Evolutionary conservation across 2,888 invertebrate species (phyloP).

Genomic region (Druceiella hillmani): DNA sequence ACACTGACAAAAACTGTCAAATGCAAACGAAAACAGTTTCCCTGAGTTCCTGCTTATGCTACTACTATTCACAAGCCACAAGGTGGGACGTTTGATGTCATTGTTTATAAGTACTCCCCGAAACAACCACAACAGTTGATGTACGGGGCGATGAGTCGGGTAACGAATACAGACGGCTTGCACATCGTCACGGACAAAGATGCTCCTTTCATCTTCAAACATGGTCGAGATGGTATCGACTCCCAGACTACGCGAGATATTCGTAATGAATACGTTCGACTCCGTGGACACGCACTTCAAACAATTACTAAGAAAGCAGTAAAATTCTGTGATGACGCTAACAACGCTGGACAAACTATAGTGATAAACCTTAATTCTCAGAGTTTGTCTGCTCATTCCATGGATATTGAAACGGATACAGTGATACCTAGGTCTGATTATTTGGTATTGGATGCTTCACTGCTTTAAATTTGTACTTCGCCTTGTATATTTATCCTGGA

Average conservation of each 20-base stretch:
- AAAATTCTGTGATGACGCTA: slow-evolving; percentile 20
- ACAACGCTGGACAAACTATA: slow-evolving; percentile 18
- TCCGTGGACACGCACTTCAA: slow-evolving; percentile 20
- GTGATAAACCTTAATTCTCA: slow-evolving; percentile 18
- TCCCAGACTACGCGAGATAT: slow-evolving; percentile 22
- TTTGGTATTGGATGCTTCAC: slow-evolving; percentile 23
- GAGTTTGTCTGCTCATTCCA: no score
- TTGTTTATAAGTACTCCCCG: slow-evolving; percentile 21
- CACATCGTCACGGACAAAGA: slow-evolving; percentile 15
- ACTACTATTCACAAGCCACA: slow-evolving; percentile 20
- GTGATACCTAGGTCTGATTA: slow-evolving; percentile 24
- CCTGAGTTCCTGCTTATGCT: no score
- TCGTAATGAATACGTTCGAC: slow-evolving; percentile 21
- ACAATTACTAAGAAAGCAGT: slow-evolving; percentile 20
- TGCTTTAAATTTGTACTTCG: slow-evolving; percentile 22
- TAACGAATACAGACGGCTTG: slow-evolving; percentile 16
- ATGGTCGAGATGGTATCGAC: slow-evolving; percentile 11
- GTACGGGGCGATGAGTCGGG: slow-evolving; percentile 17
- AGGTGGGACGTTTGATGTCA: slow-evolving; percentile 22
- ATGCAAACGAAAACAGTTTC: slow-evolving; percentile 24
- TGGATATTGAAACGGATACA: no score
- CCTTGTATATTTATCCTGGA: slow-evolving; percentile 24
- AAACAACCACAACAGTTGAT: slow-evolving; percentile 19
- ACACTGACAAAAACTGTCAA: slow-evolving; percentile 22
- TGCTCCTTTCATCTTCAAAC: slow-evolving; percentile 10